These are phyloP conservation scores for Nerophis ophidion DNA, from an alignment of 2,113 vertebrate genomes.

Conservation along the genomic window DNA sequence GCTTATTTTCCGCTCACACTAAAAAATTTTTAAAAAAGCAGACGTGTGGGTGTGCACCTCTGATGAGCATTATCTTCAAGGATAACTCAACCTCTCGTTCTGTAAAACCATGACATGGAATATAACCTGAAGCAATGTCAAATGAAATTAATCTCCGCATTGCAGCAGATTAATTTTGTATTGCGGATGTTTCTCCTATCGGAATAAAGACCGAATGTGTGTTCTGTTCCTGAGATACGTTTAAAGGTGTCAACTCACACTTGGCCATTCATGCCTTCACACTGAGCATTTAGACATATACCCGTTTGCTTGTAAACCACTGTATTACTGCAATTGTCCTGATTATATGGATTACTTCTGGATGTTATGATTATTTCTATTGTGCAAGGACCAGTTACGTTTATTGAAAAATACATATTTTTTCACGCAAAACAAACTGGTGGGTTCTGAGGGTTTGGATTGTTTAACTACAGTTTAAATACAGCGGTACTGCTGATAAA, in stretches of 20 bases:
- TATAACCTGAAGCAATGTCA: background rate
- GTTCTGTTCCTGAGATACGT: constrained; percentile 6
- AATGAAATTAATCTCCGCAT: constrained; percentile 5
- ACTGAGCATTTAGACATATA: too few relatives aligned
- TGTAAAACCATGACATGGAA: background rate
- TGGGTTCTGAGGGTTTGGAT: too few relatives aligned
- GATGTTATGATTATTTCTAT: too few relatives aligned
- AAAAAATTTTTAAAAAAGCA: background rate
- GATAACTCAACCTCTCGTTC: constrained; percentile 1
- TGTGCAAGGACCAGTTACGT: too few relatives aligned
- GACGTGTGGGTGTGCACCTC: background rate
- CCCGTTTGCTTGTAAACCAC: too few relatives aligned
- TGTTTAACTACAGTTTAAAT: too few relatives aligned
- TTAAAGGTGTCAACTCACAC: background rate
- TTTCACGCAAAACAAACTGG: too few relatives aligned
- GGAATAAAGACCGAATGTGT: constrained; percentile 11
- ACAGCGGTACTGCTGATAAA: too few relatives aligned
- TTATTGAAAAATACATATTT: too few relatives aligned
- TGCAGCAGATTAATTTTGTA: constrained; percentile 22
- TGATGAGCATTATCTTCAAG: background rate
- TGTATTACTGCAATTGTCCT: too few relatives aligned
- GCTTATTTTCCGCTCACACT: background rate
- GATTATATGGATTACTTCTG: too few relatives aligned
- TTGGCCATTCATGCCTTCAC: too few relatives aligned
- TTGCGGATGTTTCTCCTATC: constrained; percentile 28